Evolutionary conservation across 2,797 vertebrate genomes (phyloP), one percentile per base, ranked within the genome.

Genomic region (Neosilurus hyrtlii): DNA sequence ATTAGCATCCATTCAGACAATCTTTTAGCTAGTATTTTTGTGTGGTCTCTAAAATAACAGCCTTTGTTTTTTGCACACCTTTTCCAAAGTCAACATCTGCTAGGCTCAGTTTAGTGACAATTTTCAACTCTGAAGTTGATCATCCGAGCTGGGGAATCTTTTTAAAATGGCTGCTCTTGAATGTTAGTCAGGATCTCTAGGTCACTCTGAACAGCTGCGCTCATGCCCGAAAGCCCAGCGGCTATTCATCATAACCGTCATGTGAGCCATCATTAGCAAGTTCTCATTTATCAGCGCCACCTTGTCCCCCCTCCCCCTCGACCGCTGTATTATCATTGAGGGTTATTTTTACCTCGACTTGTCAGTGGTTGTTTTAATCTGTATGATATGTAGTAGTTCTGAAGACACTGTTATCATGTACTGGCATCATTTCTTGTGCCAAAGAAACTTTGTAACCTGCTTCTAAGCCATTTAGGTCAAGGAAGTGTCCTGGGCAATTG

Each of bases 21-120:
- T 52, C 16, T 4, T 18, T 20, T 9, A 26, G n/a, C 43, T 63
- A 12, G 30, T 51, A 30, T 65, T 54, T 82, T 37, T 9, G 43
- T 22, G 16, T 9, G 2, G 20, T 54, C 43, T 71, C 7, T 54
- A 6, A 62, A 79, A 24, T 62, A 11, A 51, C 30, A 16, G 1
- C 76, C 62, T 87, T 92, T 89, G 83, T 82, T 88, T 87, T 89
- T 85, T 85, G 76, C 76, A 80, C 85, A 62, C 81, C 71, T 86
- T 82, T 26, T 81, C 86, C 88, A 90, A 92, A 88, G 90, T 92
- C 91, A 92, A 90, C 91, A 91, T 91, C 92, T 93, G 93, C 82
- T 83, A 84, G 90, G 87, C 82, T 85, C 83, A 61, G 62, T 66
- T 82, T 52, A 76, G 57, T 70, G 51, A 76, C 71, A 81, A 78